A percentile compares a stretch with the other conserved stretches of the same genome.
Evolutionary conservation across 2,113 vertebrate genomes (phyloP).

Genomic region (Forbesichthys papilliferus): DNA sequence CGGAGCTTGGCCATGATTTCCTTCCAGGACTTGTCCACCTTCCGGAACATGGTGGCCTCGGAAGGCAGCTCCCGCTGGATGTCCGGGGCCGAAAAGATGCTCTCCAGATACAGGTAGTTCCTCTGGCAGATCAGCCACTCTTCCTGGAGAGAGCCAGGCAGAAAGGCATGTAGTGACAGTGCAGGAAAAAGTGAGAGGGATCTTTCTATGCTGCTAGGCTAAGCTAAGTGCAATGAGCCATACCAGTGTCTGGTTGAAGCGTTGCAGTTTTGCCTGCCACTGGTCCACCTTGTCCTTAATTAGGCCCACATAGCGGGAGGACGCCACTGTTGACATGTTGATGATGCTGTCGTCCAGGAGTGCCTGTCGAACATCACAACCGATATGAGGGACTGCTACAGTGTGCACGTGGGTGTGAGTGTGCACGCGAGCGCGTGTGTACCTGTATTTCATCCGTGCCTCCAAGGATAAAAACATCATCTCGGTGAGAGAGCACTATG

Average conservation of each 20-base stretch:
- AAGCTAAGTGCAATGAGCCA: slow-evolving; percentile 19
- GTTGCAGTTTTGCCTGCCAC: slow-evolving; percentile 75
- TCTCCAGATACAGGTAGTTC: slow-evolving; percentile 85
- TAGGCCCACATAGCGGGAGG: slow-evolving; percentile 78
- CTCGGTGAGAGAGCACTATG: slow-evolving; percentile 75
- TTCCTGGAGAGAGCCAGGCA: slow-evolving; percentile 66
- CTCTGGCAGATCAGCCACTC: slow-evolving; percentile 84
- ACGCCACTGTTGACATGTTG: slow-evolving; percentile 78
- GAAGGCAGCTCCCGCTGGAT: slow-evolving; percentile 82
- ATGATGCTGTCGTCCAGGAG: slow-evolving; percentile 83
- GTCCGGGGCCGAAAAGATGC: slow-evolving; percentile 84
- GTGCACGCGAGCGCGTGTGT: background rate
- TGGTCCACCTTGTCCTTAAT: slow-evolving; percentile 78
- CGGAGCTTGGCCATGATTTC: slow-evolving; percentile 83
- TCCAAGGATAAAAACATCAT: slow-evolving; percentile 82
- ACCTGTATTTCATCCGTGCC: slow-evolving; percentile 87
- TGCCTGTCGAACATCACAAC: slow-evolving; percentile 63
- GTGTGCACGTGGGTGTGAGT: background rate
- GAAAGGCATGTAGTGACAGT: background rate
- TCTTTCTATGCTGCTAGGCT: too few relatives aligned
- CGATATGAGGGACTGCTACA: background rate
- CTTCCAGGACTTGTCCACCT: slow-evolving; percentile 87
- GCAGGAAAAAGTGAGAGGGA: background rate
- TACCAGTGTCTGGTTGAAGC: slow-evolving; percentile 86
- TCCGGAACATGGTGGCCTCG: slow-evolving; percentile 86